These are phyloP conservation scores for Pangasianodon hypophthalmus DNA, from an alignment of 2,113 vertebrate species.

Conservation along the genomic window DNA sequence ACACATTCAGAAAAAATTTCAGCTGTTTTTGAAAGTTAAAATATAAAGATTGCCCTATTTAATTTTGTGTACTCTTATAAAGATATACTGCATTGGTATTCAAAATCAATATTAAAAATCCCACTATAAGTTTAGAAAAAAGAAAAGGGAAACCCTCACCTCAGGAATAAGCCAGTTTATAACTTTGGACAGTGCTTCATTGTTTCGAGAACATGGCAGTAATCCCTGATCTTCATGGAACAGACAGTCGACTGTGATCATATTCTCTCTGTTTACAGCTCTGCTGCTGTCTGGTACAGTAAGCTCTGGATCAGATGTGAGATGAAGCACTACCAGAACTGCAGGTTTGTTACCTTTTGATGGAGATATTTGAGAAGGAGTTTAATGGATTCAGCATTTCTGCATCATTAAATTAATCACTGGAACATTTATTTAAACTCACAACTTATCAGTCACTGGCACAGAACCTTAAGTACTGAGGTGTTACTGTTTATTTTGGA, in stretches of 20 bases:
- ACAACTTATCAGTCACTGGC: not conserved
- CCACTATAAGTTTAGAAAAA: not conserved
- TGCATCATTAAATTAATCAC: not conserved
- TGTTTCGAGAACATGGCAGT: not conserved
- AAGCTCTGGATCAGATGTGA: constrained; percentile 27
- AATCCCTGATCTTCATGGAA: constrained; percentile 11
- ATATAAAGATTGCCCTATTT: too few species aligned
- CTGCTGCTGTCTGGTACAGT: not conserved
- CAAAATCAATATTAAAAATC: not conserved
- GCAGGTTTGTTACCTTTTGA: not conserved
- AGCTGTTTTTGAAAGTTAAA: too few species aligned
- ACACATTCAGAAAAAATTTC: too few species aligned
- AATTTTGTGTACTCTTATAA: too few species aligned
- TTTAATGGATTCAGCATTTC: not conserved
- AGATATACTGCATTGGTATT: not conserved
- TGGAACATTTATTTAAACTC: not conserved
- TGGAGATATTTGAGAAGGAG: not conserved
- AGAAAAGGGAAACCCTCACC: not conserved
- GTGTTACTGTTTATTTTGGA: too few species aligned
- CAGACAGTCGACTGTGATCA: not conserved
- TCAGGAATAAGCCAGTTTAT: not conserved
- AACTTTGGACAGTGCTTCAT: accelerated
- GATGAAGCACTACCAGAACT: constrained; percentile 4
- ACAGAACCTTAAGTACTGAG: too few species aligned
- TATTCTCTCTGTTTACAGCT: not conserved